Evolutionary conservation across 1,140 invertebrate genomes (phyloP).

Genomic region (Euwallacea fornicatus): DNA sequence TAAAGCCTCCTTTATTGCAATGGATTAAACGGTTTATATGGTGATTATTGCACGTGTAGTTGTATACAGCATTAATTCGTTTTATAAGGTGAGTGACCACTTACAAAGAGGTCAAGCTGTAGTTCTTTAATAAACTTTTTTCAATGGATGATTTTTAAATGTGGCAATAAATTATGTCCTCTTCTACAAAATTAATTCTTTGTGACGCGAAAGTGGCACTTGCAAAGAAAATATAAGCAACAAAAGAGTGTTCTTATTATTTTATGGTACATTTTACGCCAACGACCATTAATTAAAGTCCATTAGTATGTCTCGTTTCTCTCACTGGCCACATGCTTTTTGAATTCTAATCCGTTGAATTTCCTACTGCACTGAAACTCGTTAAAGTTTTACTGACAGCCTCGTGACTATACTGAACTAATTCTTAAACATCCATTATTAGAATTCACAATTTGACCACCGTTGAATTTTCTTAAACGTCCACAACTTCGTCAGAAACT

Average conservation of each 20-base stretch:
- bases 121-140: too few relatives aligned
- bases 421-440: neutral
- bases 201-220: too few relatives aligned
- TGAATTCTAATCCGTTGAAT: slow-evolving; percentile 2
- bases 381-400: neutral
- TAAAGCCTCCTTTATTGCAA: too few relatives aligned
- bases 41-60: too few relatives aligned
- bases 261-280: neutral
- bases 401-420: neutral
- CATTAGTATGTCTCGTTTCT: slow-evolving; percentile 8
- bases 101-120: too few relatives aligned
- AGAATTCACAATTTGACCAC: neutral
- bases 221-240: neutral
- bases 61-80: too few relatives aligned
- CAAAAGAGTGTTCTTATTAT: neutral
- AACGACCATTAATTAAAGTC: slow-evolving; percentile 11
- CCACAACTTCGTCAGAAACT: neutral
- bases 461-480: neutral
- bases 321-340: slow-evolving; percentile 1
- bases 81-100: too few relatives aligned
- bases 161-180: too few relatives aligned
- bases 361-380: slow-evolving; percentile 1
- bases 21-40: too few relatives aligned
- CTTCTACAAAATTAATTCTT: too few relatives aligned
- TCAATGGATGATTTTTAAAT: too few relatives aligned